Percentiles rank a stretch among this genome's conserved stretches.
Conservation (phyloP, 1,140 invertebrate species). For the Eriosoma lanigerum region DNA sequence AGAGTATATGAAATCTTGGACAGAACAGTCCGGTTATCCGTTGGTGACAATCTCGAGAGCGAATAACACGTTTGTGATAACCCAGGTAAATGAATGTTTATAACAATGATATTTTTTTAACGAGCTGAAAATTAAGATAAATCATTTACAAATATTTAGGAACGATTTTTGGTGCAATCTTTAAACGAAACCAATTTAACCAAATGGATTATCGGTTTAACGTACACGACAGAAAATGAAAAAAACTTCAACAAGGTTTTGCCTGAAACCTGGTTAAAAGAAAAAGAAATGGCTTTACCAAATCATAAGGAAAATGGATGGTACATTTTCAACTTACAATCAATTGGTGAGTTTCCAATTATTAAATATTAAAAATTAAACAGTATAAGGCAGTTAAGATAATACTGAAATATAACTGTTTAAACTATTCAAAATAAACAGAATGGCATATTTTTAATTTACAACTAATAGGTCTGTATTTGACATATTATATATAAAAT, state of each 20-base stretch:
- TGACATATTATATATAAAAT: no score
- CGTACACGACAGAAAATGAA: slow-evolving; percentile 34
- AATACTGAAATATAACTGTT: not conserved
- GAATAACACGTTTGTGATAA: slow-evolving; percentile 64
- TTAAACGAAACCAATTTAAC: not conserved
- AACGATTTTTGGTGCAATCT: not conserved
- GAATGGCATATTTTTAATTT: slow-evolving; percentile 47
- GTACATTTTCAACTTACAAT: slow-evolving; percentile 47
- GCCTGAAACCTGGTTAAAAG: slow-evolving; percentile 27
- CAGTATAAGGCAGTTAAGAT: no score
- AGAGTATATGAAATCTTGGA: slow-evolving; percentile 71
- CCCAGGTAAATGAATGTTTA: slow-evolving; percentile 62
- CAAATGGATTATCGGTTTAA: slow-evolving; percentile 38
- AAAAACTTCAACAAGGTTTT: not conserved
- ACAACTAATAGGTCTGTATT: not conserved
- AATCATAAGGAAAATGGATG: not conserved
- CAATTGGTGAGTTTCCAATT: slow-evolving; percentile 13
- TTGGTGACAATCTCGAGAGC: slow-evolving; percentile 67
- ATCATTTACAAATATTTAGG: not conserved
- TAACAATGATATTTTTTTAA: no score
- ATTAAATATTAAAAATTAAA: no score
- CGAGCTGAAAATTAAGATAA: no score
- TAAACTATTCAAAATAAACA: not conserved
- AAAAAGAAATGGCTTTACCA: not conserved
- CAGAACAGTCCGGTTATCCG: slow-evolving; percentile 73